Evolutionary conservation across 2,888 invertebrate genomes (phyloP).

Genomic region (Lithodes maja): DNA sequence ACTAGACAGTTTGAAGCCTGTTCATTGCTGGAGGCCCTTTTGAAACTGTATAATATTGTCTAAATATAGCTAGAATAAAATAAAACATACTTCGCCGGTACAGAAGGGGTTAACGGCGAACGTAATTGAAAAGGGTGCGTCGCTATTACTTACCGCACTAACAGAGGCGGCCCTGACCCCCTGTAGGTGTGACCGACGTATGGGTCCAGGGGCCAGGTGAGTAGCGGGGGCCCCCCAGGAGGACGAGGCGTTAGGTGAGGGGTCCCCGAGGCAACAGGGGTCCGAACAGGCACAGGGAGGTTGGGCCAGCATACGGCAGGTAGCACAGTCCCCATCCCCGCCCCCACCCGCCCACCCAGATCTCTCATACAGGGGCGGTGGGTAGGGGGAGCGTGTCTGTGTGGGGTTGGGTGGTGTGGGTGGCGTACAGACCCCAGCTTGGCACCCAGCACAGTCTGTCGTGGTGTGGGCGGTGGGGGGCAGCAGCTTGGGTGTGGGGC

Average conservation of each 20-base stretch:
- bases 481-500: conserved; percentile 16
- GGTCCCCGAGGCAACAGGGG: conserved; percentile 30
- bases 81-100: not conserved
- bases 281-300: conserved; percentile 39
- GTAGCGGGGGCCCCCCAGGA: not conserved
- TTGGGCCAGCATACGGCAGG: conserved; percentile 12
- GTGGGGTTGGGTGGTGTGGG: not conserved
- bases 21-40: no score
- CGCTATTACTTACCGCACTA: conserved; percentile 5
- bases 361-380: conserved; percentile 6
- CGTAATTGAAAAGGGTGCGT: no score
- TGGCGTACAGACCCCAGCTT: not conserved
- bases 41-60: not conserved
- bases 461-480: not conserved
- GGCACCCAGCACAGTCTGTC: not conserved
- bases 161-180: conserved; percentile 17
- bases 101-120: not conserved
- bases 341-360: conserved; percentile 4
- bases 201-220: not conserved
- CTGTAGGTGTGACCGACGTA: not conserved
- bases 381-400: conserved; percentile 16
- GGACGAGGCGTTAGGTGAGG: not conserved
- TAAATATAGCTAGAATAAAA: not conserved
- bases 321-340: not conserved
- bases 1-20: no score